These are phyloP conservation scores for Meloe dianella DNA, from an alignment of 2,888 invertebrate species.

Conservation along the genomic window DNA sequence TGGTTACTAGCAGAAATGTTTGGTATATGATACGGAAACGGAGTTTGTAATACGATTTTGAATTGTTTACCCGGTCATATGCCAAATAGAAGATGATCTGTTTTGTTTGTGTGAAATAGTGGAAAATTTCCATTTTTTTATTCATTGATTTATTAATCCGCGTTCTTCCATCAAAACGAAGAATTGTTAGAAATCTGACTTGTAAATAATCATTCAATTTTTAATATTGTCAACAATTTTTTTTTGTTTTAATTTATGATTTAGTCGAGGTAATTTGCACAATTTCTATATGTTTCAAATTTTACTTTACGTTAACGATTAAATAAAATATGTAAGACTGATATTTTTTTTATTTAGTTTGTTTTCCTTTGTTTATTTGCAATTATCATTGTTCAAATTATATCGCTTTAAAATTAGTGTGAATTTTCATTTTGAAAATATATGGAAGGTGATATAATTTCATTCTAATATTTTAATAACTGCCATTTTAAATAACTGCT, in stretches of 20 bases:
- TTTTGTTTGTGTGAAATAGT: too few relatives aligned
- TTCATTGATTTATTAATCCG: slow-evolving; percentile 41
- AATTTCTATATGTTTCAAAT: neutral
- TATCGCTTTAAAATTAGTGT: slow-evolving; percentile 23
- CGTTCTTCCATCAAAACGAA: slow-evolving; percentile 41
- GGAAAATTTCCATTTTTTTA: too few relatives aligned
- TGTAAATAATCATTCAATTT: slow-evolving; percentile 9
- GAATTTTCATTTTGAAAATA: neutral
- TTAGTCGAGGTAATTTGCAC: neutral
- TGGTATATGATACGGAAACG: slow-evolving; percentile 57
- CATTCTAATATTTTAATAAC: neutral
- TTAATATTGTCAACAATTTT: slow-evolving; percentile 2
- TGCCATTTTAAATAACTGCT: neutral
- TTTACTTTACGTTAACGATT: neutral
- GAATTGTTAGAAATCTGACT: slow-evolving; percentile 15
- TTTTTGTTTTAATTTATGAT: slow-evolving; percentile 9
- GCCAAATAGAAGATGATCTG: slow-evolving; percentile 24
- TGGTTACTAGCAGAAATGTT: slow-evolving; percentile 59
- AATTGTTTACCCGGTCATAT: slow-evolving; percentile 45
- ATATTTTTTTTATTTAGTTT: slow-evolving; percentile 17
- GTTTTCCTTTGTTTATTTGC: slow-evolving; percentile 13
- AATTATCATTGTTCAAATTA: slow-evolving; percentile 24
- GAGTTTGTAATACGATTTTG: slow-evolving; percentile 51
- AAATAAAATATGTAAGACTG: slow-evolving; percentile 16
- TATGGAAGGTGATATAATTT: neutral